Evolutionary conservation across 2,113 vertebrate genomes (phyloP).

Genomic region (Promerops cafer): DNA sequence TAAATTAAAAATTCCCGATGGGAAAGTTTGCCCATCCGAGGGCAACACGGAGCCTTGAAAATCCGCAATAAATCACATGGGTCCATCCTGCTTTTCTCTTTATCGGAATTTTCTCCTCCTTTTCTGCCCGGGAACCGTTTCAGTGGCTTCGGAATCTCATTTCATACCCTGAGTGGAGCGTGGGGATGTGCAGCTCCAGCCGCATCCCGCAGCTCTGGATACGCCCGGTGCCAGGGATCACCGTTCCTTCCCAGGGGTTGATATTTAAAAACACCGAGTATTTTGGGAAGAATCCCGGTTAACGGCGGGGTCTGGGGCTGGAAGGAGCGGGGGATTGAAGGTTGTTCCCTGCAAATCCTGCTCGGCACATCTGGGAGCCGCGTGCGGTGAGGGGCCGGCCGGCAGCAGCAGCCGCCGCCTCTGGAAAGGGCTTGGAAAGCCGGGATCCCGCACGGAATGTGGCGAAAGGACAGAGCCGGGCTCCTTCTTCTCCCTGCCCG

Average conservation of each 20-base stretch:
- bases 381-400: not conserved
- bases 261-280: accelerated
- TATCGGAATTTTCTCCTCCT: not conserved
- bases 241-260: accelerated
- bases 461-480: not conserved
- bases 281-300: not conserved
- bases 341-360: not conserved
- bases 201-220: not conserved
- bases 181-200: no score
- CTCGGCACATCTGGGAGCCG: not conserved
- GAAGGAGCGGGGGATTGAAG: not conserved
- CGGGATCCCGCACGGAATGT: accelerated
- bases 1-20: no score
- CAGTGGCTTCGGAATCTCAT: not conserved
- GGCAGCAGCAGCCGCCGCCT: not conserved
- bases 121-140: not conserved
- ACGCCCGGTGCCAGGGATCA: not conserved
- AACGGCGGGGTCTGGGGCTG: not conserved
- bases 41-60: accelerated
- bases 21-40: not conserved
- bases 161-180: accelerated
- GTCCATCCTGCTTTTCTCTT: not conserved
- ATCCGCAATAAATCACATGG: accelerated
- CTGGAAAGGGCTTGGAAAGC: not conserved
- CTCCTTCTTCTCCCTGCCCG: not conserved